Percentiles rank a stretch among this genome's conserved stretches.
Conservation (phyloP, 2,888 invertebrate species). For the Eugnorisma glareosa region DNA sequence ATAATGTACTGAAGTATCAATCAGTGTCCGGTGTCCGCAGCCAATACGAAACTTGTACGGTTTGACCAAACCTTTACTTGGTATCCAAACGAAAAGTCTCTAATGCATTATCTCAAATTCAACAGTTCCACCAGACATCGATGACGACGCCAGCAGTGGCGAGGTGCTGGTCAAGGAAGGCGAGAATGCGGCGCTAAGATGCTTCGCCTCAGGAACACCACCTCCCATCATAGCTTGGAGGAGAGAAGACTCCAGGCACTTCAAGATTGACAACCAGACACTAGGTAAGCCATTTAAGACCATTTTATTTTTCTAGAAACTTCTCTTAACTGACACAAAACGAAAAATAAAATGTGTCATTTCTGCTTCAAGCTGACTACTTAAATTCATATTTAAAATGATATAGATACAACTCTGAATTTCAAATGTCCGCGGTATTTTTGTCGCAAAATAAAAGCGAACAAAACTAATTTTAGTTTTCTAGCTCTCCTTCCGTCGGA, state of each 20-base stretch:
- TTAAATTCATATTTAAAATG: not conserved
- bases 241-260: slow-evolving; percentile 93
- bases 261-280: slow-evolving; percentile 87
- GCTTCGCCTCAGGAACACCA: slow-evolving; percentile 95
- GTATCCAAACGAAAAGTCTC: not conserved
- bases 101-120: not conserved
- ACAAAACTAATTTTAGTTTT: slow-evolving; percentile 43
- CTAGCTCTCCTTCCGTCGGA: slow-evolving; percentile 14
- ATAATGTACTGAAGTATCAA: not conserved
- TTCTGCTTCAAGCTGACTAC: not conserved
- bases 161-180: slow-evolving; percentile 95
- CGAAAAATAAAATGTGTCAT: not conserved
- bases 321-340: not conserved
- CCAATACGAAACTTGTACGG: not conserved
- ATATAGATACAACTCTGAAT: not conserved
- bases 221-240: slow-evolving; percentile 95
- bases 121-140: slow-evolving; percentile 94
- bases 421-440: slow-evolving; percentile 19
- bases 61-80: not conserved
- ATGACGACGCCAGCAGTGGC: slow-evolving; percentile 94
- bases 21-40: not conserved
- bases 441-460: slow-evolving; percentile 16
- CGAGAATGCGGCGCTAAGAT: slow-evolving; percentile 93
- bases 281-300: slow-evolving; percentile 74
- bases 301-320: not conserved